Conservation (phyloP, 2,888 invertebrate species). For the Matsumyia berberina region DNA sequence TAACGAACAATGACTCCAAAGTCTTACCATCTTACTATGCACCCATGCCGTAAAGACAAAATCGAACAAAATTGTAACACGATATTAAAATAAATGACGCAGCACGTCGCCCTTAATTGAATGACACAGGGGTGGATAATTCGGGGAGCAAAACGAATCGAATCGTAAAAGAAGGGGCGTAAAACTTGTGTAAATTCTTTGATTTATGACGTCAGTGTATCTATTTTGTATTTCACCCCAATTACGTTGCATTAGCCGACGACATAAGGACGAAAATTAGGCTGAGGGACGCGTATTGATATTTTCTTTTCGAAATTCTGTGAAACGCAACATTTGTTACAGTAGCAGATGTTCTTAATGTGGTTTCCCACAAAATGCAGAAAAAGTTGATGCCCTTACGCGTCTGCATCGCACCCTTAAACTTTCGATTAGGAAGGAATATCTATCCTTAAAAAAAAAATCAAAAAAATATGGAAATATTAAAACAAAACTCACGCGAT, state of each 20-base stretch:
- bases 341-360: conserved; percentile 11
- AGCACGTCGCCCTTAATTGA: conserved; percentile 17
- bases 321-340: conserved; percentile 12
- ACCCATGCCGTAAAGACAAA: too few relatives aligned
- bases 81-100: conserved; percentile 39
- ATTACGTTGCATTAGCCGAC: conserved; percentile 26
- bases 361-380: background rate
- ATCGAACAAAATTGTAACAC: background rate
- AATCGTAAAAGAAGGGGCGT: conserved; percentile 32
- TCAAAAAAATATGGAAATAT: background rate
- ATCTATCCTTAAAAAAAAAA: background rate
- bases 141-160: conserved; percentile 9
- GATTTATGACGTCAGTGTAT: conserved; percentile 40
- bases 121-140: conserved; percentile 29
- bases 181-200: conserved; percentile 37
- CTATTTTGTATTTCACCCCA: conserved; percentile 55
- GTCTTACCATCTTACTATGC: too few relatives aligned
- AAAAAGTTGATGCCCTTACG: too few relatives aligned
- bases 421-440: too few relatives aligned
- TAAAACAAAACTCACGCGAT: conserved; percentile 5
- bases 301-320: background rate
- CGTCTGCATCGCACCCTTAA: too few relatives aligned
- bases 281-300: background rate
- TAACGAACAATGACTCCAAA: too few relatives aligned
- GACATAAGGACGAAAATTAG: conserved; percentile 6